Conservation (phyloP, 2,113 vertebrate genomes). For the Chaetops frenatus region DNA sequence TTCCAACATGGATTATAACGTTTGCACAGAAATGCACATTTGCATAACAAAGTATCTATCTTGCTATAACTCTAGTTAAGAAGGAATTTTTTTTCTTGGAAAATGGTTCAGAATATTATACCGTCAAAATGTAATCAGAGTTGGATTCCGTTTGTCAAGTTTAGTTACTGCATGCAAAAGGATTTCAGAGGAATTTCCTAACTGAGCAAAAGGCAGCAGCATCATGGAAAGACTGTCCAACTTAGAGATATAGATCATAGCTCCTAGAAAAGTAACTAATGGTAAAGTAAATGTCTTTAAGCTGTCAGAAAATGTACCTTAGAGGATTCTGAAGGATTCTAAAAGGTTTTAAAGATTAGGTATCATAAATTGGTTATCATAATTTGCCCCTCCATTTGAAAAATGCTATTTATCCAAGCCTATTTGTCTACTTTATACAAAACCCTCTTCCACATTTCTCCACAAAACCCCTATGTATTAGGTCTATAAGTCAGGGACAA, state of each 20-base stretch:
- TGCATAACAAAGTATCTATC: conserved; percentile 25
- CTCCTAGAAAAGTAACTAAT: background rate
- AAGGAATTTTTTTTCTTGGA: background rate
- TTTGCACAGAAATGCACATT: background rate
- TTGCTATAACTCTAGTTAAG: conserved; percentile 13
- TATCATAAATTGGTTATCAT: background rate
- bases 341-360: conserved; percentile 34
- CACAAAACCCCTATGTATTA: rapidly evolving
- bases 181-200: background rate
- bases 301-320: background rate
- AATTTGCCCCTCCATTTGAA: background rate
- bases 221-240: background rate
- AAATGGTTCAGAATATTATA: background rate
- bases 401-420: background rate
- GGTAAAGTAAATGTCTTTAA: background rate
- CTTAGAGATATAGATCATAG: background rate
- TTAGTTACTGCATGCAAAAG: background rate
- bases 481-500: background rate
- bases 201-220: background rate
- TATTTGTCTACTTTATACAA: background rate
- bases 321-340: background rate
- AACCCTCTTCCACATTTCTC: background rate
- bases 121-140: background rate
- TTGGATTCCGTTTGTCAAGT: background rate
- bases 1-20: background rate